Percentiles rank a stretch among this genome's conserved stretches.
Conservation (phyloP, 2,797 vertebrate species). For the Gouania willdenowi region DNA sequence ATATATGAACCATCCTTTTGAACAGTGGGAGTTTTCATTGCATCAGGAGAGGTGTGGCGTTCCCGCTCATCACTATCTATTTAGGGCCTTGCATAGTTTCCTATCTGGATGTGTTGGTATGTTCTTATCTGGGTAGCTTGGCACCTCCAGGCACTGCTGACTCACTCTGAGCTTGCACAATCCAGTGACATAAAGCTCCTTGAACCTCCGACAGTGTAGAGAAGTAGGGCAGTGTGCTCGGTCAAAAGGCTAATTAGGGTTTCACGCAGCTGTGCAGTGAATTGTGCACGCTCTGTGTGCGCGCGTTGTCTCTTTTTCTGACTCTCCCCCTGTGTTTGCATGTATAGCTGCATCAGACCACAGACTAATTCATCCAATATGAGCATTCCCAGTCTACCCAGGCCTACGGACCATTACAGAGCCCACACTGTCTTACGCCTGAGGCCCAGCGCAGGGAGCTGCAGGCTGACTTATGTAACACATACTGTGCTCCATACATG, state of each 20-base stretch:
- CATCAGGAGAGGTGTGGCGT: not conserved
- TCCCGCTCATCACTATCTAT: not conserved
- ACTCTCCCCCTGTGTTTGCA: not conserved
- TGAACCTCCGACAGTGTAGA: slow-evolving; percentile 34
- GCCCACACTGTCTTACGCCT: slow-evolving; percentile 37
- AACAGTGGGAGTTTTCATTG: not conserved
- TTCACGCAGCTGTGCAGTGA: slow-evolving; percentile 26
- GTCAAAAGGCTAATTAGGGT: slow-evolving; percentile 61
- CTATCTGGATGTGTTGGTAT: slow-evolving; percentile 4
- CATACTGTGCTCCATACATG: slow-evolving; percentile 33
- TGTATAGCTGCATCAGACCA: slow-evolving; percentile 12
- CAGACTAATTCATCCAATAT: slow-evolving; percentile 16
- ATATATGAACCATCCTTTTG: slow-evolving; percentile 14
- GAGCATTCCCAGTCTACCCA: slow-evolving; percentile 12
- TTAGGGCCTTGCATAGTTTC: slow-evolving; percentile 11
- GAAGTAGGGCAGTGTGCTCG: slow-evolving; percentile 41
- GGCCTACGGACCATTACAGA: slow-evolving; percentile 29
- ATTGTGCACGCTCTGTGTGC: slow-evolving; percentile 17
- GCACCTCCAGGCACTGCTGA: slow-evolving; percentile 53
- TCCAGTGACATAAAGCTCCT: slow-evolving; percentile 38
- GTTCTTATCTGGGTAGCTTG: slow-evolving; percentile 35
- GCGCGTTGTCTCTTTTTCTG: too few relatives aligned
- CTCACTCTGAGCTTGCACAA: slow-evolving; percentile 41
- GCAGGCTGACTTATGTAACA: slow-evolving; percentile 38
- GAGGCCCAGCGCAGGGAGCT: slow-evolving; percentile 40